A percentile compares a stretch with the other conserved stretches of the same genome.
Conservation (phyloP, 2,113 vertebrate genomes). For the Arothron firmamentum region DNA sequence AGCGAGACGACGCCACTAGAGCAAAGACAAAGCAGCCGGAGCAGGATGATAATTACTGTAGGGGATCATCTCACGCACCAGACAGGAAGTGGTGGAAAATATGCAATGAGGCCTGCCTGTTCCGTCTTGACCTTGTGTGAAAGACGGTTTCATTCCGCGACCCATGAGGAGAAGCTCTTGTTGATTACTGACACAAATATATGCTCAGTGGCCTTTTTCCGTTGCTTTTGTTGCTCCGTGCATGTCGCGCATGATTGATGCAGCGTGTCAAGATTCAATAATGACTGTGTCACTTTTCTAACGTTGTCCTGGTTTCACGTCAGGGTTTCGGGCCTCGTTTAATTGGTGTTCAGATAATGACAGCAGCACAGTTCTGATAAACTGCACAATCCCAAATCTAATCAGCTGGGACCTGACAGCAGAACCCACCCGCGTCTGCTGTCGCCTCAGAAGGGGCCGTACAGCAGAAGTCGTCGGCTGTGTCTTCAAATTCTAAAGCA, state of each 20-base stretch:
- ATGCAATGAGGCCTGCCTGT: conserved; percentile 63
- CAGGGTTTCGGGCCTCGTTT: conserved; percentile 33
- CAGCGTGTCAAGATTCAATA: conserved; percentile 46
- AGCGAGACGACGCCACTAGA: not conserved
- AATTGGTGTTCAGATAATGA: conserved; percentile 26
- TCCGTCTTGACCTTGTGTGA: conserved; percentile 68
- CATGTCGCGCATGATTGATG: conserved; percentile 46
- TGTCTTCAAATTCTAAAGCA: conserved; percentile 75
- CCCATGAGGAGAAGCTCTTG: conserved; percentile 47
- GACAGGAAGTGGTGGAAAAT: conserved; percentile 58
- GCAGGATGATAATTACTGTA: conserved; percentile 49
- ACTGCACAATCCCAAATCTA: conserved; percentile 12
- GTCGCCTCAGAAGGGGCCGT: conserved; percentile 43
- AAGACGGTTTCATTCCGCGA: conserved; percentile 64
- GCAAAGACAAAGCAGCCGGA: conserved; percentile 28
- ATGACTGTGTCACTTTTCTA: conserved; percentile 41
- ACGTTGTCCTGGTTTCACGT: conserved; percentile 26
- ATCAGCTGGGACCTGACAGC: conserved; percentile 11
- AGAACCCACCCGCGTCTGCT: conserved; percentile 19
- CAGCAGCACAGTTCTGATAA: conserved; percentile 11
- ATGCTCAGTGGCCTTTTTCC: conserved; percentile 43
- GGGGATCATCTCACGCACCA: conserved; percentile 43
- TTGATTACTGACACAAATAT: conserved; percentile 57
- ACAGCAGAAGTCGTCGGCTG: conserved; percentile 67
- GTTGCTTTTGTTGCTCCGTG: conserved; percentile 13